These are phyloP conservation scores for Semicossyphus pulcher DNA, from an alignment of 2,113 vertebrate genomes.

Conservation along the genomic window DNA sequence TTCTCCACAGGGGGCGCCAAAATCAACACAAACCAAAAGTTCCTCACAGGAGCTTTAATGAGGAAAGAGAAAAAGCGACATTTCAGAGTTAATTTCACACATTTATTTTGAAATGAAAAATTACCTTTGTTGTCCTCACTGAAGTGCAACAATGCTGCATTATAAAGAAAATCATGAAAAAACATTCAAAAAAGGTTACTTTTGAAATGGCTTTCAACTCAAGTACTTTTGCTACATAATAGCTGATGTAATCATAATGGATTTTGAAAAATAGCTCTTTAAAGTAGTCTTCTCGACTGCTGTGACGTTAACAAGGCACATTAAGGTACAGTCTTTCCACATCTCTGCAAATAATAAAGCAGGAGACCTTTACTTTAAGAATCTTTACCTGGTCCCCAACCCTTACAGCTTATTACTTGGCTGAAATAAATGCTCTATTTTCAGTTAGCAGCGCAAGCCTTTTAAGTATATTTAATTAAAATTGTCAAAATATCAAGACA, in stretches of 20 bases:
- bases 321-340: background rate
- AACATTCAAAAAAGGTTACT: background rate
- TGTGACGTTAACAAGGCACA: conserved; percentile 59
- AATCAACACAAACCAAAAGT: no score
- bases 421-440: background rate
- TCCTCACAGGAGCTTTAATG: no score
- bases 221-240: conserved; percentile 5
- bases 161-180: conserved; percentile 4
- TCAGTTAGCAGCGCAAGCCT: background rate
- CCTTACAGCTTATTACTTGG: no score
- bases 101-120: background rate
- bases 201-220: conserved; percentile 21
- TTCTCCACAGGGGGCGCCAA: no score
- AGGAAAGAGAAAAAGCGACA: no score
- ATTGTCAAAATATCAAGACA: no score
- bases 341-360: background rate
- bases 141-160: background rate
- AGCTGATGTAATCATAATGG: background rate
- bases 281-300: background rate
- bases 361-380: background rate
- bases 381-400: background rate
- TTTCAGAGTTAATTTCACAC: no score
- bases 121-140: background rate
- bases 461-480: background rate
- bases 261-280: conserved; percentile 31